Conservation (phyloP, 2,113 vertebrate genomes). For the Pseudois nayaur region DNA sequence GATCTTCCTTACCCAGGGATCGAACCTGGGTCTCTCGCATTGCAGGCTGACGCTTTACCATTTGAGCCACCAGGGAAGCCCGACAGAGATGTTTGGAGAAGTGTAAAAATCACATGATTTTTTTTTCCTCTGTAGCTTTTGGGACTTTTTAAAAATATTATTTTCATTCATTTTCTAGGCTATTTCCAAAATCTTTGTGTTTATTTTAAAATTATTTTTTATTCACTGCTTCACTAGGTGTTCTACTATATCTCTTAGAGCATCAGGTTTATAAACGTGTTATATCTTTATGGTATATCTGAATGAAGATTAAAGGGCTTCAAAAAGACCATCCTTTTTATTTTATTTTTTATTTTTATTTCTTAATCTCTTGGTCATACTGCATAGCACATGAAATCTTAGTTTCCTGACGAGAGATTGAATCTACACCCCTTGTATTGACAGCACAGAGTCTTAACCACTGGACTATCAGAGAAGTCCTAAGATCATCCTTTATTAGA, state of each 20-base stretch:
- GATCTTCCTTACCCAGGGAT: no score
- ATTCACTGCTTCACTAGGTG: neutral
- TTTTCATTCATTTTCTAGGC: neutral
- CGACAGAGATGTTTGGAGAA: neutral
- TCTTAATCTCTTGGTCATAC: neutral
- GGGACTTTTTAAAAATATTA: neutral
- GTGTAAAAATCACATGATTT: neutral
- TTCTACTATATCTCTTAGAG: neutral
- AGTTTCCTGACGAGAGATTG: neutral
- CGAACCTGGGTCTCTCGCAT: rapidly evolving
- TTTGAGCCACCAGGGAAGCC: no score
- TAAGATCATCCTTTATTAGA: neutral
- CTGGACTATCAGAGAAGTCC: neutral
- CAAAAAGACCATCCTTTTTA: neutral
- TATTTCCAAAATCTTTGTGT: neutral
- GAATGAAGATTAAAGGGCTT: neutral
- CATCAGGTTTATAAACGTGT: neutral
- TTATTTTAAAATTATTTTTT: neutral
- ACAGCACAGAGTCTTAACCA: neutral
- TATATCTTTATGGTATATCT: neutral
- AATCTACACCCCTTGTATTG: neutral
- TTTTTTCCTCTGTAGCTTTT: neutral
- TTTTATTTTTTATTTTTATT: neutral
- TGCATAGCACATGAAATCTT: neutral
- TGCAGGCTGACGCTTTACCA: no score